These are phyloP conservation scores for Urocynchramus pylzowi DNA, from an alignment of 2,113 vertebrate species.

Conservation along the genomic window DNA sequence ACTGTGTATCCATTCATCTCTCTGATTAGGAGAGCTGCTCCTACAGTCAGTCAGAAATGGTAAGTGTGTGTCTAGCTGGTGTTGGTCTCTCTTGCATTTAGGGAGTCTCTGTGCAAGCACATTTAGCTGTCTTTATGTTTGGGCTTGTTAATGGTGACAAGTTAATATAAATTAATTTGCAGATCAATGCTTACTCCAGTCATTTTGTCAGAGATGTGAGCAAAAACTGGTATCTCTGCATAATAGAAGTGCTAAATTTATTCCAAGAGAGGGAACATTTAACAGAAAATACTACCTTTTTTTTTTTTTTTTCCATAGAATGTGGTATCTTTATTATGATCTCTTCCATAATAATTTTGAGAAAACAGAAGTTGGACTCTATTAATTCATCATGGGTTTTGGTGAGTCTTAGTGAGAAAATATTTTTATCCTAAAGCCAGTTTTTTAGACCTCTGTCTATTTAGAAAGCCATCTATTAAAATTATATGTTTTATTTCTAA, in stretches of 20 bases:
- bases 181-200: neutral
- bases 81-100: neutral
- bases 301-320: neutral
- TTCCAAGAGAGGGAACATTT: neutral
- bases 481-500: neutral
- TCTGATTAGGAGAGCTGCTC: neutral
- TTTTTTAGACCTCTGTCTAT: neutral
- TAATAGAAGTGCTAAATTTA: neutral
- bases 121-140: neutral
- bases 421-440: neutral
- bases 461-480: neutral
- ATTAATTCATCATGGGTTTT: neutral
- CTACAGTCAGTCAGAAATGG: constrained; percentile 9
- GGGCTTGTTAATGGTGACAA: neutral
- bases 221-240: neutral
- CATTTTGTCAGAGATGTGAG: neutral
- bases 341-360: neutral
- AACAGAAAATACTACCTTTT: neutral
- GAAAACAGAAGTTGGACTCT: neutral
- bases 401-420: neutral
- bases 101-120: neutral
- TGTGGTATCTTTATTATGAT: neutral
- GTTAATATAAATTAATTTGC: constrained; percentile 1
- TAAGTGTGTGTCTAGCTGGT: neutral
- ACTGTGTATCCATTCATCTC: constrained; percentile 20